These are phyloP conservation scores for Phortica variegata DNA, from an alignment of 1,140 invertebrate genomes.

Conservation along the genomic window DNA sequence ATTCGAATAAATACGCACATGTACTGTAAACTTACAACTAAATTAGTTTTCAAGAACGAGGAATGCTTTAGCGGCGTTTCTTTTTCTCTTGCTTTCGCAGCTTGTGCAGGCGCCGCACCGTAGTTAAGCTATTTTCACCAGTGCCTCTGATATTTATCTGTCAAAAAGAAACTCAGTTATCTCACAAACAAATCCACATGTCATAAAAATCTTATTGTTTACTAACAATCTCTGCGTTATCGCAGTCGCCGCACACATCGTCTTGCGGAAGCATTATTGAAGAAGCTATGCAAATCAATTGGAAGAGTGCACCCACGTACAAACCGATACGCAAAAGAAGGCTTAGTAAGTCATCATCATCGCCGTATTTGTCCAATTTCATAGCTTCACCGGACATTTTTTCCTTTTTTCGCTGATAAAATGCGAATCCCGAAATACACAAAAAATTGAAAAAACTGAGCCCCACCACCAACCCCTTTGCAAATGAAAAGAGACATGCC, in stretches of 20 bases:
- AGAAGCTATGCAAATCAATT: slow-evolving; percentile 41
- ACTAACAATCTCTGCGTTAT: slow-evolving; percentile 17
- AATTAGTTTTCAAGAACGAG: too few relatives aligned
- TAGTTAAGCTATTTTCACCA: slow-evolving; percentile 10
- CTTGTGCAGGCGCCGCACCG: slow-evolving; percentile 39
- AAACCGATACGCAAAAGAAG: slow-evolving; percentile 42
- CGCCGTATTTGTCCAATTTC: slow-evolving; percentile 41
- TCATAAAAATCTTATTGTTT: background rate
- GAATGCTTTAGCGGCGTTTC: slow-evolving; percentile 48
- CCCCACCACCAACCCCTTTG: too few relatives aligned
- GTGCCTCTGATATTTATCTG: too few relatives aligned
- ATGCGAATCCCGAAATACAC: too few relatives aligned
- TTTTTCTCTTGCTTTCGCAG: slow-evolving; percentile 50
- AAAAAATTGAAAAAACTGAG: too few relatives aligned
- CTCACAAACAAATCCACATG: background rate
- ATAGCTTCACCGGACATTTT: slow-evolving; percentile 3
- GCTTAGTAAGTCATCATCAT: slow-evolving; percentile 44
- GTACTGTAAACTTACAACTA: too few relatives aligned
- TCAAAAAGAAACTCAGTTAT: too few relatives aligned
- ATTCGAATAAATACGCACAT: too few relatives aligned
- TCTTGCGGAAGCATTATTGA: slow-evolving; percentile 38
- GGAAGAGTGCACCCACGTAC: slow-evolving; percentile 45
- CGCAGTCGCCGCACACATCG: slow-evolving; percentile 1
- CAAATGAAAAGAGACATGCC: too few relatives aligned
- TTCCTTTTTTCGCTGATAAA: too few relatives aligned